Evolutionary conservation across 2,113 vertebrate genomes (phyloP).

Genomic region (Oplegnathus fasciatus): DNA sequence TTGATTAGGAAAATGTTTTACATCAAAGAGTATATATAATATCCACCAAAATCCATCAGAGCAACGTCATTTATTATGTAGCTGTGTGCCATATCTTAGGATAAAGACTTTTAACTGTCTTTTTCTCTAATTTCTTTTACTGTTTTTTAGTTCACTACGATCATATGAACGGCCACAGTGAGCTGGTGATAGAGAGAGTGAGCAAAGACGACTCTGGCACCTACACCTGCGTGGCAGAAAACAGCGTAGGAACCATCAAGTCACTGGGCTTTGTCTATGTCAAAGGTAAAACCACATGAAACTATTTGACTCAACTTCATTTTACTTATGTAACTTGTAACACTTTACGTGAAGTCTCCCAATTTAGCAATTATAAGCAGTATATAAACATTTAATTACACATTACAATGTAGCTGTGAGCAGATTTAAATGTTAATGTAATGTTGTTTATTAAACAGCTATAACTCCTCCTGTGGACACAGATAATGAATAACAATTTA

Average conservation of each 20-base stretch:
- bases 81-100: not conserved
- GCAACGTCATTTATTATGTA: not conserved
- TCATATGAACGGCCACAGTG: constrained; percentile 87
- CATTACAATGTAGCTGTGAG: not conserved
- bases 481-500: not conserved
- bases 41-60: not conserved
- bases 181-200: constrained; percentile 92
- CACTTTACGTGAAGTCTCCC: not conserved
- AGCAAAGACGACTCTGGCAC: constrained; percentile 93
- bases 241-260: constrained; percentile 90
- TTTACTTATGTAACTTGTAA: not conserved
- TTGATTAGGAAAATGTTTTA: not conserved
- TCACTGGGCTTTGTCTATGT: constrained; percentile 93
- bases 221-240: constrained; percentile 94
- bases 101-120: not conserved
- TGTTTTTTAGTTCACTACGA: constrained; percentile 86
- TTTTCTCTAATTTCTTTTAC: not conserved
- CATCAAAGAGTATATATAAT: not conserved
- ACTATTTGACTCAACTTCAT: not conserved
- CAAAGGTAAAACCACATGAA: constrained; percentile 87
- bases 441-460: too few relatives aligned
- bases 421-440: not conserved
- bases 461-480: too few relatives aligned
- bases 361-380: not conserved
- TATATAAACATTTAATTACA: not conserved